Evolutionary conservation across 2,797 vertebrate species (phyloP), one percentile per base, ranked within the genome.

Genomic region (Tapirus indicus): DNA sequence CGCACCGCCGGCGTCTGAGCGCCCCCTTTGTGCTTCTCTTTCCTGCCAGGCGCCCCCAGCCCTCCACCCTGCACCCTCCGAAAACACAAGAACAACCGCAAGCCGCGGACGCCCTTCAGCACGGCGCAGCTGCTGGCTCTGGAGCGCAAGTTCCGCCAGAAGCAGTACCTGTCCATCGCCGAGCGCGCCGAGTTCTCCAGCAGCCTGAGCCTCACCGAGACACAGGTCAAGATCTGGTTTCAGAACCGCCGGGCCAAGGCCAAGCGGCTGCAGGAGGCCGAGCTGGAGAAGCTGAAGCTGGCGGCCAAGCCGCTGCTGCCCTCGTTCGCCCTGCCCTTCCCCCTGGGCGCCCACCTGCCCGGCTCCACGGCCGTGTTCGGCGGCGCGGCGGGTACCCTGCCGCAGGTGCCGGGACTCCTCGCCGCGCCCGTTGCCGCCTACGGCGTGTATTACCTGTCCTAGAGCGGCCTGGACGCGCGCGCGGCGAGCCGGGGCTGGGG

Each of bases 171-270:
- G 96, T 99, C 99, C 98, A 99, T 99, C n/a, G 99, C 99, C 0
- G 99, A 99, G 98, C 99, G 99, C 1, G 99, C 99, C 0, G 99
- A 99, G 98, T 99, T 99, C 98, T 99, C 99, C 98, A 99, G 99
- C 96, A 99, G 99, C 4, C 99, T 99, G 97, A 98, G 98, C 98
- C 99, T 99, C 97, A 99, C 99, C 92, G 99, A 99, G 98, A 99
- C 99, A 11, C 99, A 99, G 97, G 99, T 99, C 95, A 99, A 99
- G 98, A 99, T 99, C 84, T 99, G 99, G 99, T 99, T 99, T 97
- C 99, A 99, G 97, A 99, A 99, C 98, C 99, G 99, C 97, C 98
- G 99, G 78, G 99, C 99, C 38, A 99, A 99, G 94, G 99, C 99
- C 96, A 99, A 99, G 97, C 98, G 99, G 98, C 99, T 99, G 16